phyloP scores from a whole-genome alignment of 2,888 invertebrate genomes.

The Stenichneumon culpator region DNA sequence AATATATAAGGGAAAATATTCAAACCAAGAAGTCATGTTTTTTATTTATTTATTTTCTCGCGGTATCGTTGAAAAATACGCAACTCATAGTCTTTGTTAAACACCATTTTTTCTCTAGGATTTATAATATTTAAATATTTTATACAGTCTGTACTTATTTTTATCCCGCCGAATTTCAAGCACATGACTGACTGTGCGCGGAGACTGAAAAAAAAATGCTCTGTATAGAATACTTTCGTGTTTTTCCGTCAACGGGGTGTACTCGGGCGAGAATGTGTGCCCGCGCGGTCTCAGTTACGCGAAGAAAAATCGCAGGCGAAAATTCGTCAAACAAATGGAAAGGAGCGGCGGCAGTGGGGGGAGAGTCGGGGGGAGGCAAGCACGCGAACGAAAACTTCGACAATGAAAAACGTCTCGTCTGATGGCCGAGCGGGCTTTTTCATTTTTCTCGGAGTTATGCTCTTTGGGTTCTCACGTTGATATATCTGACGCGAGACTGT shows the following conservation, averaged over 20 bases:
- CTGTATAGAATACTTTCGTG: background rate
- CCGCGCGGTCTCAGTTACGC: background rate
- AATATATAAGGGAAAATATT: background rate
- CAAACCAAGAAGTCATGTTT: background rate
- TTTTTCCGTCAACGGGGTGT: background rate
- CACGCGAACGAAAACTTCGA: conserved; percentile 53
- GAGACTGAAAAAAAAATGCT: background rate
- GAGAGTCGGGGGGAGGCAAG: background rate
- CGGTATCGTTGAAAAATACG: background rate
- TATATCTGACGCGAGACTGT: conserved; percentile 23
- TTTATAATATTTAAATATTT: background rate
- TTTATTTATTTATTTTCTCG: background rate
- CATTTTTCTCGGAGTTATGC: conserved; percentile 49
- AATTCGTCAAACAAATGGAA: conserved; percentile 53
- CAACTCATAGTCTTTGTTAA: background rate
- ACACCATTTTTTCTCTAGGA: background rate
- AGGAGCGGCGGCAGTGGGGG: background rate
- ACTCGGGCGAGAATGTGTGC: background rate
- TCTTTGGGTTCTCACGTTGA: conserved; percentile 47
- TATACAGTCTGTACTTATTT: background rate
- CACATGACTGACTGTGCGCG: background rate
- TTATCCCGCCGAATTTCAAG: background rate
- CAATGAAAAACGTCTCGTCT: conserved; percentile 54
- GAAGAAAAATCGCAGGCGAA: conserved; percentile 3
- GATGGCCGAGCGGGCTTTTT: conserved; percentile 43